A percentile compares a stretch with the other conserved stretches of the same genome.
phyloP scores from a whole-genome alignment of 1,140 invertebrate species.

The Neodiprion pinetum region DNA sequence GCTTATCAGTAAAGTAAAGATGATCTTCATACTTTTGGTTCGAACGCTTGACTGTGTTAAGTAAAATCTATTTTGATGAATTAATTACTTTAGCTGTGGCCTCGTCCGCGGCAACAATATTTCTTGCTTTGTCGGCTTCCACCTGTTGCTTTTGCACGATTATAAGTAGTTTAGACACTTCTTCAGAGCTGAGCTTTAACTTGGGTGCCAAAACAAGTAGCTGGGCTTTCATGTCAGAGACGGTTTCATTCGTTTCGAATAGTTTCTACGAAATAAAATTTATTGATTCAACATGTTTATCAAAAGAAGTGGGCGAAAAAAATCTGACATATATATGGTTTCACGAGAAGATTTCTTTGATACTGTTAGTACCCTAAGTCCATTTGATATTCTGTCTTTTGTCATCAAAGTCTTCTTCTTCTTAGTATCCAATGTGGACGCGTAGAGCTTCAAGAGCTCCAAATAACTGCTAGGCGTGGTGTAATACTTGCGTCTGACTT shows the following conservation, averaged over 20 bases:
- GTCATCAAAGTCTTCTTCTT: conserved; percentile 72
- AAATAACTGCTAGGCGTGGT: conserved; percentile 90
- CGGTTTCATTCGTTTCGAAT: conserved; percentile 83
- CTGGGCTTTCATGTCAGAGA: conserved; percentile 87
- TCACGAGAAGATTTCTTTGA: background rate
- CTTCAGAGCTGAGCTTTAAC: conserved; percentile 81
- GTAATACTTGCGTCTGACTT: conserved; percentile 85
- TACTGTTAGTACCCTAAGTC: conserved; percentile 66
- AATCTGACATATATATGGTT: too few relatives aligned
- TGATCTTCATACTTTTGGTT: background rate
- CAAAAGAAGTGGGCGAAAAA: too few relatives aligned
- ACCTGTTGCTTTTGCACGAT: conserved; percentile 81
- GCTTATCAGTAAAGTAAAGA: background rate
- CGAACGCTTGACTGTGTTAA: too few relatives aligned
- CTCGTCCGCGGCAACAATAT: conserved; percentile 78
- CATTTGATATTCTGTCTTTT: conserved; percentile 78
- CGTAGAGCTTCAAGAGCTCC: conserved; percentile 84
- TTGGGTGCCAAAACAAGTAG: conserved; percentile 86
- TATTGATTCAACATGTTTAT: background rate
- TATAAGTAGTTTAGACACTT: conserved; percentile 80
- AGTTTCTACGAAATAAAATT: conserved; percentile 71
- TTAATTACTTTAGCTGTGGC: conserved; percentile 73
- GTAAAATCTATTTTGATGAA: background rate
- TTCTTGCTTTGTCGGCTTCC: conserved; percentile 82
- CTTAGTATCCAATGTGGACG: conserved; percentile 69